phyloP scores from a whole-genome alignment of 2,113 vertebrate genomes.

The Heptranchias perlo region DNA sequence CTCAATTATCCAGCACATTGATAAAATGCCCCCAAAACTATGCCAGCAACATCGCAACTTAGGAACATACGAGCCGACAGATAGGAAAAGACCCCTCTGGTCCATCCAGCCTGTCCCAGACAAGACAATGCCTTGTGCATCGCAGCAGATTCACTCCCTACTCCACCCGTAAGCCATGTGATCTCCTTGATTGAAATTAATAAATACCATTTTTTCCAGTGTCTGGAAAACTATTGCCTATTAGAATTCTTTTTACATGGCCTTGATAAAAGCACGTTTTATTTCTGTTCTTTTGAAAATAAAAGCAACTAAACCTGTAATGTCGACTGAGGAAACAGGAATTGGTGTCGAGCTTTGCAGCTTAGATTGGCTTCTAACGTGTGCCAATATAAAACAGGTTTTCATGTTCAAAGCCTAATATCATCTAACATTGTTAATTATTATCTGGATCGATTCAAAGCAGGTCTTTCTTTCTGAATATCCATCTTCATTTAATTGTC shows the following conservation, averaged over 20 bases:
- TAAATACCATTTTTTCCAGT: not conserved
- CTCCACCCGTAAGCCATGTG: not conserved
- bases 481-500: not conserved
- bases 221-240: not conserved
- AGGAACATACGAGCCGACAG: not conserved
- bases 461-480: not conserved
- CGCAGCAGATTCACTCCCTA: too few species aligned
- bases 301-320: not conserved
- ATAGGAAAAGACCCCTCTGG: not conserved
- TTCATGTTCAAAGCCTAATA: not conserved
- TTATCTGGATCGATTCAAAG: not conserved
- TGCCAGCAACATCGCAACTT: not conserved
- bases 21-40: not conserved
- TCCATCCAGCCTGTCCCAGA: not conserved
- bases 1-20: not conserved
- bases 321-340: not conserved
- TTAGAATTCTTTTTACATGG: not conserved
- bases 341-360: not conserved
- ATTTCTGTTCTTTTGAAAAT: not conserved
- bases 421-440: not conserved
- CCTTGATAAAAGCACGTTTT: not conserved
- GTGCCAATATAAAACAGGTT: not conserved
- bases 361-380: not conserved
- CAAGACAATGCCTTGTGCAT: not conserved
- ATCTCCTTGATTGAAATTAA: not conserved